phyloP scores from a whole-genome alignment of 2,888 invertebrate genomes.

The Drosophila meridionalis region DNA sequence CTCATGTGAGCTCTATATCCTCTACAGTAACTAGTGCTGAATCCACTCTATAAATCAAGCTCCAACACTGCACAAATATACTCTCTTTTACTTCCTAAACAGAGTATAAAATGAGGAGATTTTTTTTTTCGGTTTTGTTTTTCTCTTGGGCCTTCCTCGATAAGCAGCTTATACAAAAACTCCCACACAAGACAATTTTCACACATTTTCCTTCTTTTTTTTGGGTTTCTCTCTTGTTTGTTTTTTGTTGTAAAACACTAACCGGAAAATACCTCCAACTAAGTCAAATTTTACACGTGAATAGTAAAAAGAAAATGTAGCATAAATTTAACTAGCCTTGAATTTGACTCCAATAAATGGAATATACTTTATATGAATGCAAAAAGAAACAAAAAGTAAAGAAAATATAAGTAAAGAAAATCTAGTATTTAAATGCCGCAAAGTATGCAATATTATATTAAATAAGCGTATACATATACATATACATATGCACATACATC shows the following conservation, averaged over 20 bases:
- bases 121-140: slow-evolving; percentile 30
- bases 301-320: slow-evolving; percentile 49
- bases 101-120: slow-evolving; percentile 38
- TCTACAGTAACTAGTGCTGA: not conserved
- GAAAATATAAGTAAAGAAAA: not conserved
- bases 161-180: slow-evolving; percentile 51
- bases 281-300: slow-evolving; percentile 56
- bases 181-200: slow-evolving; percentile 21
- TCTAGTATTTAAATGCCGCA: slow-evolving; percentile 74
- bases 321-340: slow-evolving; percentile 75
- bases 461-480: slow-evolving; percentile 44
- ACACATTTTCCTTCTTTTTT: not conserved
- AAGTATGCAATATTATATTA: slow-evolving; percentile 79
- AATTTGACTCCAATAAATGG: slow-evolving; percentile 69
- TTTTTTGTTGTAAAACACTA: slow-evolving; percentile 19
- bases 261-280: slow-evolving; percentile 74
- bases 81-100: not conserved
- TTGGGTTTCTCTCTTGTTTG: not conserved
- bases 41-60: not conserved
- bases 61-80: not conserved
- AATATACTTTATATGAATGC: slow-evolving; percentile 39
- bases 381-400: slow-evolving; percentile 30
- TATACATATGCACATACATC: slow-evolving; percentile 18
- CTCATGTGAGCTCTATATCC: not conserved
- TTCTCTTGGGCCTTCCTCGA: slow-evolving; percentile 18